phyloP scores from a whole-genome alignment of 2,888 invertebrate genomes.

The Chelonus formosanus region DNA sequence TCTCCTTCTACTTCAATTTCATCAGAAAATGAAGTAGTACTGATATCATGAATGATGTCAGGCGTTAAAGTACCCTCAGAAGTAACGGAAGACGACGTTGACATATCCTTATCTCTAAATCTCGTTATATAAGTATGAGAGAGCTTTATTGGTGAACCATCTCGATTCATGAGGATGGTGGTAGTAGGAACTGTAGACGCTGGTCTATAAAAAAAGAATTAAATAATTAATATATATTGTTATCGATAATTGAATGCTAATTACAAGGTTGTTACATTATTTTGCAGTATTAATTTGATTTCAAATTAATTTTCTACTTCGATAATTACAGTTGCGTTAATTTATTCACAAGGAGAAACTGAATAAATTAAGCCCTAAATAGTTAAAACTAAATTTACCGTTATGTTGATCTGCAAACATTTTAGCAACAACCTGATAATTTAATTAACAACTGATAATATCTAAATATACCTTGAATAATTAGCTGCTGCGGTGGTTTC shows the following conservation, averaged over 20 bases:
- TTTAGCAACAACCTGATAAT: neutral
- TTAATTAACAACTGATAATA: neutral
- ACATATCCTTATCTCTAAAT: constrained; percentile 68
- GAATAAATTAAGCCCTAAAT: too few relatives aligned
- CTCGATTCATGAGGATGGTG: constrained; percentile 56
- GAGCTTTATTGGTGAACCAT: constrained; percentile 50
- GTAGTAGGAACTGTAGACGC: constrained; percentile 58
- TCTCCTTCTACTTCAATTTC: constrained; percentile 89
- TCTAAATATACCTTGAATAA: constrained; percentile 52
- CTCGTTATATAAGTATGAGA: constrained; percentile 62
- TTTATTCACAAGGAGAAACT: too few relatives aligned
- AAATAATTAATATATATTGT: too few relatives aligned
- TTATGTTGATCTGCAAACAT: neutral
- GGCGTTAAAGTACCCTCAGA: constrained; percentile 87
- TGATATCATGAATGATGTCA: constrained; percentile 80
- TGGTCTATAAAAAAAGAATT: constrained; percentile 52
- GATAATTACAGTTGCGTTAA: too few relatives aligned
- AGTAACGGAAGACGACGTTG: constrained; percentile 83
- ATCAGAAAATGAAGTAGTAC: constrained; percentile 68
- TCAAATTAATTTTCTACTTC: neutral
- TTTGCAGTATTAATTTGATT: constrained; percentile 32
- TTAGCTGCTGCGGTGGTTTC: constrained; percentile 73
- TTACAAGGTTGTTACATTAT: constrained; percentile 22
- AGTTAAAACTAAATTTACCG: too few relatives aligned
- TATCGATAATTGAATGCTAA: too few relatives aligned